phyloP scores from a whole-genome alignment of 1,140 invertebrate genomes.

The Zophobas morio region DNA sequence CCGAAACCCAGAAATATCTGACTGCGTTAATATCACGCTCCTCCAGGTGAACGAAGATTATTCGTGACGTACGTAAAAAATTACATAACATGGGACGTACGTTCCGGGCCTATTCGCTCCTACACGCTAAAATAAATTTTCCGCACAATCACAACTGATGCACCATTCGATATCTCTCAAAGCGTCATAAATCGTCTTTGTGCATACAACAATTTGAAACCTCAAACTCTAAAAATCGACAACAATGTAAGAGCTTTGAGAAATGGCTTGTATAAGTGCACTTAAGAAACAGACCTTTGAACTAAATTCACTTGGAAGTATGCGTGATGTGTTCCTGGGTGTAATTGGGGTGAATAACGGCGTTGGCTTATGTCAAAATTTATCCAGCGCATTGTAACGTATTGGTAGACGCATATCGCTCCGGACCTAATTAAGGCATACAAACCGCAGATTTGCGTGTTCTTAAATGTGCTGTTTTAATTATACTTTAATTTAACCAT shows the following conservation, averaged over 20 bases:
- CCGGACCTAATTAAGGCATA: constrained; percentile 26
- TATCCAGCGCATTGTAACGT: constrained; percentile 15
- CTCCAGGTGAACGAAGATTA: constrained; percentile 7
- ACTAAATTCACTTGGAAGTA: constrained; percentile 36
- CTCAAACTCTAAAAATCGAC: constrained; percentile 34
- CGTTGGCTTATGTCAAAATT: constrained; percentile 31
- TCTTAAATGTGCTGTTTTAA: constrained; percentile 41
- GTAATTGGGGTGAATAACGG: constrained; percentile 37
- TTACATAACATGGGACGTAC: constrained; percentile 22
- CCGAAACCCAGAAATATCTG: constrained; percentile 24
- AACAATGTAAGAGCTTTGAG: constrained; percentile 39
- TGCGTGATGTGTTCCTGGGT: constrained; percentile 31
- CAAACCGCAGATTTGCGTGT: constrained; percentile 34
- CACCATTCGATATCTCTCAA: constrained; percentile 33
- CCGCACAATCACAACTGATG: constrained; percentile 17
- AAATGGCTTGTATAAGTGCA: constrained; percentile 36
- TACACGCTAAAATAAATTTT: constrained; percentile 18
- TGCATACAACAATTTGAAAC: constrained; percentile 28
- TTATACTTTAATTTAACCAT: constrained; percentile 24
- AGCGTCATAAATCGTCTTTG: constrained; percentile 37
- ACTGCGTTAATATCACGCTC: constrained; percentile 10
- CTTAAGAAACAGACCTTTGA: constrained; percentile 38
- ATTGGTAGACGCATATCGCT: constrained; percentile 26
- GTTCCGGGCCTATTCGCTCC: not conserved
- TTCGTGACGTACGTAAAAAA: constrained; percentile 21